A percentile compares a stretch with the other conserved stretches of the same genome.
These are phyloP conservation scores for Onychomys leucogaster DNA, from an alignment of 2,797 vertebrate genomes.

Conservation along the genomic window DNA sequence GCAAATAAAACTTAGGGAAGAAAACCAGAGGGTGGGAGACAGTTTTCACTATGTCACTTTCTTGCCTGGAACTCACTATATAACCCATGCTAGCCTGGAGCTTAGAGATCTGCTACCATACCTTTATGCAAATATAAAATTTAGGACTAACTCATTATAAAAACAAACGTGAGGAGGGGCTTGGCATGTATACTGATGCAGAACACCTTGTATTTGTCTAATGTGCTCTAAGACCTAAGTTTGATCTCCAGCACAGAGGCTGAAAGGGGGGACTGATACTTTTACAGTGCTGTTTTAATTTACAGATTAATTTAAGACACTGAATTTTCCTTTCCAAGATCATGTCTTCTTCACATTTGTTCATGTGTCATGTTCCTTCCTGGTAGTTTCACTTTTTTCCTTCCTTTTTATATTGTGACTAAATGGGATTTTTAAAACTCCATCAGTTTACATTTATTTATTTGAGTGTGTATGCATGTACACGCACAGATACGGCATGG, in stretches of 20 bases:
- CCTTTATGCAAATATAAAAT: not conserved
- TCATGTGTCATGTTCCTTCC: not conserved
- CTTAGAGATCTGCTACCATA: not conserved
- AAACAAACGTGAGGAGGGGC: not conserved
- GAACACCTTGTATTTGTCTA: not conserved
- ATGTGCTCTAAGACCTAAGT: not conserved
- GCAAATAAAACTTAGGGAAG: not conserved
- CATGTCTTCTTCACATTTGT: not conserved
- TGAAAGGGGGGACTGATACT: not conserved
- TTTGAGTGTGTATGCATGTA: not conserved
- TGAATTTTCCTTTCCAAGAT: not conserved
- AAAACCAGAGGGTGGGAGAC: not conserved
- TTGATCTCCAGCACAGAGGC: not conserved
- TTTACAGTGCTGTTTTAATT: slow-evolving; percentile 31
- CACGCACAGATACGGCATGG: not conserved
- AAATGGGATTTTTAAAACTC: not conserved
- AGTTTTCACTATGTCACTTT: not conserved
- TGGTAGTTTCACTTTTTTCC: not conserved
- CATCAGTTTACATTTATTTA: not conserved
- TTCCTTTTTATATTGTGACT: not conserved
- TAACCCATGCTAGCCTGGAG: too few species aligned
- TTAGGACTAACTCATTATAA: not conserved
- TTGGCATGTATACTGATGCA: not conserved
- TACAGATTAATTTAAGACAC: not conserved
- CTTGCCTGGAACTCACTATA: not conserved